phyloP scores from a whole-genome alignment of 2,113 vertebrate species.

The Chelonoidis abingdonii region DNA sequence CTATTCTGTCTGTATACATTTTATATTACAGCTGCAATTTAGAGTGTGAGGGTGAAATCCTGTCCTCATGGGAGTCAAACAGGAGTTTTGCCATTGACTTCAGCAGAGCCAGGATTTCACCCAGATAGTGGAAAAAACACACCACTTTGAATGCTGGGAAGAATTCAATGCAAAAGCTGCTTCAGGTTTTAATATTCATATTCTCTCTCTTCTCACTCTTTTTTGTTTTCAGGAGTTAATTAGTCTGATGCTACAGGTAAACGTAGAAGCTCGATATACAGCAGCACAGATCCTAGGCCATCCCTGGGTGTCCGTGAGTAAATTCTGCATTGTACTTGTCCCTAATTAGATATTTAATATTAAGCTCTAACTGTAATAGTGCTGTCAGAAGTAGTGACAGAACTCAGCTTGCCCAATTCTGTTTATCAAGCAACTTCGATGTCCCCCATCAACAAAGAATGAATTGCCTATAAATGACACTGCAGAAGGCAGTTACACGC shows the following conservation, averaged over 20 bases:
- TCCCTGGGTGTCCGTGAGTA: slow-evolving; percentile 96
- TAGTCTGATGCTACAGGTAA: slow-evolving; percentile 93
- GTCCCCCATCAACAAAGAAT: not conserved
- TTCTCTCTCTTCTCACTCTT: not conserved
- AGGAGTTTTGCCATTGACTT: not conserved
- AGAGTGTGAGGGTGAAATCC: not conserved
- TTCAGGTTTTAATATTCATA: not conserved
- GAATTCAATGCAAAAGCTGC: not conserved
- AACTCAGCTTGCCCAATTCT: not conserved
- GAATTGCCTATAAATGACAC: not conserved
- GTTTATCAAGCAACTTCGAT: not conserved
- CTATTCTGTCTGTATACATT: not conserved
- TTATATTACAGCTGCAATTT: not conserved
- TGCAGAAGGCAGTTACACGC: not conserved
- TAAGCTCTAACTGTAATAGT: not conserved
- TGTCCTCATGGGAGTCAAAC: not conserved
- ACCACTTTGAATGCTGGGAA: not conserved
- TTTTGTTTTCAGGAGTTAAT: slow-evolving; percentile 89
- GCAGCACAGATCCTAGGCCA: slow-evolving; percentile 93
- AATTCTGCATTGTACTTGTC: not conserved
- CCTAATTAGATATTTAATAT: not conserved
- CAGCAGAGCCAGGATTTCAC: not conserved
- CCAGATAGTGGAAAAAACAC: not conserved
- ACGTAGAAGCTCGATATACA: slow-evolving; percentile 89
- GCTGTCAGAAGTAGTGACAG: not conserved